Base-by-base conservation (phyloP, 1,140 invertebrate species). In the Zophobas morio region DNA sequence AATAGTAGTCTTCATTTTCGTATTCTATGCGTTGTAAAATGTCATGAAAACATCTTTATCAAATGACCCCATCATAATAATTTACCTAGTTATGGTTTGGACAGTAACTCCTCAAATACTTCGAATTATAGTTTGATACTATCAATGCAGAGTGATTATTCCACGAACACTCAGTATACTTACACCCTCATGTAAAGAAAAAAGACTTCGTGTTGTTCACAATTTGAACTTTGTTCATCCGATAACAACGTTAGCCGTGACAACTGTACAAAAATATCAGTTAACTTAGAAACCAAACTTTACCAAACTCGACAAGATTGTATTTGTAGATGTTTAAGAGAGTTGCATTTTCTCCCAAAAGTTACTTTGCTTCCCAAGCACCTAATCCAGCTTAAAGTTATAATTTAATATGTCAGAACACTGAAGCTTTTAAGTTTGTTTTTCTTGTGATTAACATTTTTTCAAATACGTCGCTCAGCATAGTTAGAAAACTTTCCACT, bases 321-420 rank as follows among this genome's bases (percentile, higher is more conserved):
- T 60, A 60, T 60, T 60, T 39, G 42, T 4, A 8, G 6, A 46
- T 46, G 42, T 46, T 3, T 46, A 46, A 60, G 56, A 60, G 35
- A 60, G 34, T 39, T 60, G 56, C 6, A 8, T 46, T 60, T 60
- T 34, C 20, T 57, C 36, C n/a, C 56, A 4, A 60, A 60, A 36
- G 56, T n/a, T 60, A 60, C 56, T 60, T 60, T 60, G 37, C 36
- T 60, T 37, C 35, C 5, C 35, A 60, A 60, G 56, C 37, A 60
- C 34, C 56, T 60, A 60, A 60, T 60, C 56, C 36, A 6, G 56
- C 34, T 60, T 60, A 37, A 60, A 60, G 56, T 39, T 60, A 37
- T 37, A 60, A 60, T 37, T 60, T 60, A 60, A 60, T 60, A 60
- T 60, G 56, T 36, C n/a, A 60, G 37, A 60, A 60, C 56, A 60